These are phyloP conservation scores for Silurus lanzhouensis DNA, from an alignment of 2,797 vertebrate species.

Conservation along the genomic window DNA sequence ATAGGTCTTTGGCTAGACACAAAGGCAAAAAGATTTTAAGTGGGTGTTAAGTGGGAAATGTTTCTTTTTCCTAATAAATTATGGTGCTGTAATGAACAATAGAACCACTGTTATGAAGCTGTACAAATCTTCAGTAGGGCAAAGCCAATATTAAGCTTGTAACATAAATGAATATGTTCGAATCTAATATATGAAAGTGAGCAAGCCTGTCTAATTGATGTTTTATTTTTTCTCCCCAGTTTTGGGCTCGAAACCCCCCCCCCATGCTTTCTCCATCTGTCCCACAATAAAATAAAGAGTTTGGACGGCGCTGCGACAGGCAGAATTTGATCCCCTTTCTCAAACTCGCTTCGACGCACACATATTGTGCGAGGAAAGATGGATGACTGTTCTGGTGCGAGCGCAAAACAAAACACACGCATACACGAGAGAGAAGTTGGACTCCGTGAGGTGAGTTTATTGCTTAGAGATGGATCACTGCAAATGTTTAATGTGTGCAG, in stretches of 20 bases:
- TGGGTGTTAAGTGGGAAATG: background rate
- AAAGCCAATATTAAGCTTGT: no score
- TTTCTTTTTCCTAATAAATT: background rate
- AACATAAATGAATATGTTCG: no score
- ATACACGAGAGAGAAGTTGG: conserved; percentile 15
- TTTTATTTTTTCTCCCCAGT: background rate
- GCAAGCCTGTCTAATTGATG: background rate
- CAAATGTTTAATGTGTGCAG: conserved; percentile 37
- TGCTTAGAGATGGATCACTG: conserved; percentile 21
- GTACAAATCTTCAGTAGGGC: no score
- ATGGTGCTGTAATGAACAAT: background rate
- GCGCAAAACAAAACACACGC: conserved; percentile 22
- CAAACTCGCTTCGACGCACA: conserved; percentile 22
- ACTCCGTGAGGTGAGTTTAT: conserved; percentile 25
- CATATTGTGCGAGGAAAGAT: conserved; percentile 25
- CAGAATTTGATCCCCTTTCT: conserved; percentile 28
- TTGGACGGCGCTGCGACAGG: background rate
- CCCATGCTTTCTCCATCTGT: background rate
- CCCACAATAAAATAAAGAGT: background rate
- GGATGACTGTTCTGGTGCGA: conserved; percentile 44
- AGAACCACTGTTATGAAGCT: background rate
- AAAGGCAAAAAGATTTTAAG: background rate
- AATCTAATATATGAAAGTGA: background rate
- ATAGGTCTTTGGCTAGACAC: background rate
- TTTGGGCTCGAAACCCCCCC: background rate